Percentiles rank a stretch among this genome's conserved stretches.
Evolutionary conservation across 2,113 vertebrate species (phyloP).

Genomic region (Alaudala cheleensis): DNA sequence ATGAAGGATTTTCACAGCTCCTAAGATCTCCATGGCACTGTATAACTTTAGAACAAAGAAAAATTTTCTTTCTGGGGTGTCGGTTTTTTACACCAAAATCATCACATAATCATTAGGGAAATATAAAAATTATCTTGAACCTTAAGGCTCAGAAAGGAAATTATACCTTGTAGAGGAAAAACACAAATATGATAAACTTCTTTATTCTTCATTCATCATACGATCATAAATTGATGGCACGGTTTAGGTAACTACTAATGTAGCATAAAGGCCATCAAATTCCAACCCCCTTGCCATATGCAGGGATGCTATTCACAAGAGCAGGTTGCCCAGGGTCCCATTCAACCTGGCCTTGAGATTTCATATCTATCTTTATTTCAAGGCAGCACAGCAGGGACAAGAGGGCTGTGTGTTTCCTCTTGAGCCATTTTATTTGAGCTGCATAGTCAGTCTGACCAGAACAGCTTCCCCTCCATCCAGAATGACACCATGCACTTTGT

Average conservation of each 20-base stretch:
- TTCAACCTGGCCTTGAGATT: background rate
- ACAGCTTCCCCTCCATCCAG: background rate
- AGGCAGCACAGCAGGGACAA: background rate
- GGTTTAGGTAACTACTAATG: background rate
- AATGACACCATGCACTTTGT: background rate
- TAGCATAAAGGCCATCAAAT: background rate
- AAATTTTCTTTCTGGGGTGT: background rate
- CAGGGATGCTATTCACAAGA: background rate
- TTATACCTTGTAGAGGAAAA: background rate
- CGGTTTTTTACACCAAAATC: background rate
- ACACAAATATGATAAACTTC: rapidly evolving
- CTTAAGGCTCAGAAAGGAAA: background rate
- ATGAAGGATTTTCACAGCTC: background rate
- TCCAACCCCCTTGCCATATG: background rate
- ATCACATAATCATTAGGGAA: background rate
- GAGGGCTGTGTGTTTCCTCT: background rate
- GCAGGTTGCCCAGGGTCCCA: too few species aligned
- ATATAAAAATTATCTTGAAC: background rate
- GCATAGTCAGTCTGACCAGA: background rate
- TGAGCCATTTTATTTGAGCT: background rate
- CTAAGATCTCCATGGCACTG: background rate
- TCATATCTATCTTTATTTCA: background rate
- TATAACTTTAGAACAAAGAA: background rate
- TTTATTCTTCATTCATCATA: background rate
- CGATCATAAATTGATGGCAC: background rate